Percentiles rank a stretch among this genome's conserved stretches.
Conservation (phyloP, 2,113 vertebrate genomes). For the Lophius piscatorius region DNA sequence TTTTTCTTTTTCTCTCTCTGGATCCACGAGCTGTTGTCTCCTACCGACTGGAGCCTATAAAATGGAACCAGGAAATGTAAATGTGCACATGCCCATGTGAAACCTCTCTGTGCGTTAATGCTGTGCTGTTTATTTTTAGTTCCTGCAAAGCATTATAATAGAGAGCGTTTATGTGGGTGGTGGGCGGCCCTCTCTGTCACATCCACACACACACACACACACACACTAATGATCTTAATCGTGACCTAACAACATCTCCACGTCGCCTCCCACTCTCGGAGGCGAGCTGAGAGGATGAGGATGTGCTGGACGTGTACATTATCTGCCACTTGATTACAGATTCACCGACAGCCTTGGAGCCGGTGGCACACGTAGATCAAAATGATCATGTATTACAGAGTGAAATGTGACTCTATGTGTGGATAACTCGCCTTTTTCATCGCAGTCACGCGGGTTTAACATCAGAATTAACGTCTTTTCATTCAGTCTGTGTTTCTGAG, state of each 20-base stretch:
- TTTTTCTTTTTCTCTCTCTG: no score
- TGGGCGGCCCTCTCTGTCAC: constrained; percentile 53
- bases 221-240: constrained; percentile 64
- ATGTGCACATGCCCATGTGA: no score
- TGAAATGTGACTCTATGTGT: background rate
- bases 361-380: background rate
- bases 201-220: constrained; percentile 34
- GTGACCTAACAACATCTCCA: constrained; percentile 58
- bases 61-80: no score
- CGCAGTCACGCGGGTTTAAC: background rate
- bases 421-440: background rate
- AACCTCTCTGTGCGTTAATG: no score
- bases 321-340: constrained; percentile 31
- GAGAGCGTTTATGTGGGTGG: constrained; percentile 49
- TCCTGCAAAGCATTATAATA: constrained; percentile 53
- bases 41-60: no score
- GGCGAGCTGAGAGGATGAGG: constrained; percentile 13
- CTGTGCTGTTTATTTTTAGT: constrained; percentile 61
- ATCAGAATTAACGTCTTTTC: background rate
- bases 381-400: constrained; percentile 4
- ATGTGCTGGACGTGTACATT: constrained; percentile 20
- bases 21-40: no score
- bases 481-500: no score
- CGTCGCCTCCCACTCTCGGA: constrained; percentile 47
- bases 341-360: constrained; percentile 11